Base-by-base conservation (phyloP, 2,797 vertebrate species). In the Coranthus polyacanthus region DNA sequence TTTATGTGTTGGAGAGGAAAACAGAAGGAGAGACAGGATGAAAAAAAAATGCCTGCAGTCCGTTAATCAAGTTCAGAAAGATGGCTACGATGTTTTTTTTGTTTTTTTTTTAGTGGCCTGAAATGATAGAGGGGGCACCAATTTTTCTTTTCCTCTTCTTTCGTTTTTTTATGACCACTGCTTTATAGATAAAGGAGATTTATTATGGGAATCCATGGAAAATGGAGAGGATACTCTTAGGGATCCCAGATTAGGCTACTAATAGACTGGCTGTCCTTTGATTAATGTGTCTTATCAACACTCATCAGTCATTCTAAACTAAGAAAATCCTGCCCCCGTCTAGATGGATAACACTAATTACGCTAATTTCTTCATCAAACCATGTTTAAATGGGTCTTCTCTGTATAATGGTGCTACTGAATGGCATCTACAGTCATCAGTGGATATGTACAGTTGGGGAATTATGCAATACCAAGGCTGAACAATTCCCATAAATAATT, bases 61-160 rank as follows among this genome's bases (percentile, higher is more conserved):
- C 53, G 79, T 93, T 93, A 88, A 91, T 92, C 90, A 92, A 89
- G 83, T 78, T 83, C 72, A 88, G 85, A 91, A 90, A 86, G 81
- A 92, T 83, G 87, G 85, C 78, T 83, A 45, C 71, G 21, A 74
- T 84, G 55, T 60, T 60, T 75, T 67, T 60, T 61, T 52, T 20
- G 39, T 54, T 52, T 41, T 46, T 68, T 70, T 72, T 79, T 82
- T 66, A 53, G 63, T 75, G 78, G 69, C 72, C 72, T 87, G 82
- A 90, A 89, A 88, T 88, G 86, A 92, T 89, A 83, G 79, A 91
- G 73, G 68, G 68, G 63, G 55, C 54, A 77, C 70, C 49, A 16
- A 77, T 86, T 87, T 87, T 87, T 85, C 68, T 83, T 87, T 70
- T 42, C 70, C 60, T 82, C 58, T 65, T 11, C 54, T 72, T 83